Evolutionary conservation across 2,113 vertebrate genomes (phyloP).

Genomic region (Nannospalax galili): DNA sequence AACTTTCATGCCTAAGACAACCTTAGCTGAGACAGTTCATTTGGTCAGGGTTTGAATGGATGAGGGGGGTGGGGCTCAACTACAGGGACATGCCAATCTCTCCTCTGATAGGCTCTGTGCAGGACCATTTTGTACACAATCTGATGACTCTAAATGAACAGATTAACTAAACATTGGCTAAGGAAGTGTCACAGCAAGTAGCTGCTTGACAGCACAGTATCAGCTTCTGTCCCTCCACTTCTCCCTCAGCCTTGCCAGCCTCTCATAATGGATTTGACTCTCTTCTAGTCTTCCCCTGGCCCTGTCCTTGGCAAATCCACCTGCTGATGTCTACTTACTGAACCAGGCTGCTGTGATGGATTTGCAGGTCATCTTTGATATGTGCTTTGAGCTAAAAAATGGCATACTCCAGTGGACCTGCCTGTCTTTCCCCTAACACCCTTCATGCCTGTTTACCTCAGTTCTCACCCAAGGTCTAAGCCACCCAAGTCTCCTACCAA

Average conservation of each 20-base stretch:
- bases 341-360: background rate
- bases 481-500: background rate
- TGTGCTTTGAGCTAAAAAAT: background rate
- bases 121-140: background rate
- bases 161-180: background rate
- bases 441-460: background rate
- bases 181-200: background rate
- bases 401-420: background rate
- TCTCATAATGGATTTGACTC: background rate
- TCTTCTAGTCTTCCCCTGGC: background rate
- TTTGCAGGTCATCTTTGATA: background rate
- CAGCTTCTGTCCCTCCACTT: background rate
- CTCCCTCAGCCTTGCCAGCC: background rate
- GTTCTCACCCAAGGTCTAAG: background rate
- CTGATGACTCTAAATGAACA: background rate
- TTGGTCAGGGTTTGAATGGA: background rate
- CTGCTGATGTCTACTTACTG: no score
- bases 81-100: background rate
- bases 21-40: background rate
- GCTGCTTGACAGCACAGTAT: background rate
- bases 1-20: background rate
- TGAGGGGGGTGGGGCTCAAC: background rate
- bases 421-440: no score
- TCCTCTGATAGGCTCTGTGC: background rate
- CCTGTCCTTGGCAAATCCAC: fast-evolving